A percentile compares a stretch with the other conserved stretches of the same genome.
phyloP scores from a whole-genome alignment of 2,888 invertebrate genomes.

The Pecten maximus region DNA sequence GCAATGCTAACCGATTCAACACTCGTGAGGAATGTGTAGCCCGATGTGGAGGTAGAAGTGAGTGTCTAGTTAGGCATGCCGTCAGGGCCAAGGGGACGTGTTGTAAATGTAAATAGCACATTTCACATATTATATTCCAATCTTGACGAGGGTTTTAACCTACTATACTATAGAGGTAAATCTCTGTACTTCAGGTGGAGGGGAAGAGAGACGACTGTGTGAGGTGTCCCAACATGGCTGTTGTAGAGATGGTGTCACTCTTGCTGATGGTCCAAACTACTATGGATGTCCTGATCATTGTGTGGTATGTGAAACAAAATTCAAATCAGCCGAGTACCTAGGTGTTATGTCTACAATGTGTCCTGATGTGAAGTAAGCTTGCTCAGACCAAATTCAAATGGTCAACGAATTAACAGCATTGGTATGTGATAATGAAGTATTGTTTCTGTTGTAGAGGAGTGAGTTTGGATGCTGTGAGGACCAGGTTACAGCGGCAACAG shows the following conservation, averaged over 20 bases:
- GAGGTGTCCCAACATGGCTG: slow-evolving; percentile 87
- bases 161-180: background rate
- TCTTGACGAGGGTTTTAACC: background rate
- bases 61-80: background rate
- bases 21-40: slow-evolving; percentile 69
- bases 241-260: slow-evolving; percentile 91
- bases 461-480: slow-evolving; percentile 85
- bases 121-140: background rate
- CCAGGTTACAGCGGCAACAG: slow-evolving; percentile 85
- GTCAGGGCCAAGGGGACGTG: background rate
- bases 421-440: too few species aligned
- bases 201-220: slow-evolving; percentile 83
- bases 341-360: too few species aligned
- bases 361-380: too few species aligned
- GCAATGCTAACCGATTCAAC: slow-evolving; percentile 90
- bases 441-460: slow-evolving; percentile 52
- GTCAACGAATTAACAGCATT: too few species aligned
- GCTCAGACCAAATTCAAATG: too few species aligned
- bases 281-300: slow-evolving; percentile 86
- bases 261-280: slow-evolving; percentile 91
- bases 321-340: too few species aligned
- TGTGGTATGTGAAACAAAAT: slow-evolving; percentile 3
- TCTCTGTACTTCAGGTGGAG: slow-evolving; percentile 87
- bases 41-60: slow-evolving; percentile 53
- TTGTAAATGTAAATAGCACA: background rate